These are phyloP conservation scores for Python bivittatus DNA, from an alignment of 2,113 vertebrate species.

Conservation along the genomic window DNA sequence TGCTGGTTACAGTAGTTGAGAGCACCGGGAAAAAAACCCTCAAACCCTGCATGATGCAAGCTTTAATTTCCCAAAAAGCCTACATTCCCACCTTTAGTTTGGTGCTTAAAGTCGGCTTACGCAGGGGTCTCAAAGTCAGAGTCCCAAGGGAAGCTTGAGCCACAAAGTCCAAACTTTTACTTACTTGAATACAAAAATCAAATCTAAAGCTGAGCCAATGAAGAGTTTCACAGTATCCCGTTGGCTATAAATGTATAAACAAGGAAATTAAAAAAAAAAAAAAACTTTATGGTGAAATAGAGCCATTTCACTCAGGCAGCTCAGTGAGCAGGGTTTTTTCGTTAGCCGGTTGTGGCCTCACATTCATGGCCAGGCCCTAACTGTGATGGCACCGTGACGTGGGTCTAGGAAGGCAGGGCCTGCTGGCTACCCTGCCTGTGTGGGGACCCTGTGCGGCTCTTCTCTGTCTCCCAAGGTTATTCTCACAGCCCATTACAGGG, in stretches of 20 bases:
- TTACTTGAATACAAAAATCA: background rate
- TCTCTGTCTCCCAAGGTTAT: too few species aligned
- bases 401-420: too few species aligned
- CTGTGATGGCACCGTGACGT: background rate
- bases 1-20: background rate
- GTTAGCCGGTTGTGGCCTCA: background rate
- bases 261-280: background rate
- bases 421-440: too few species aligned
- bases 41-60: background rate
- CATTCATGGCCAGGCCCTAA: background rate
- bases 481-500: too few species aligned
- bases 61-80: background rate
- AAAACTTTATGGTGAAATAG: background rate
- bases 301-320: background rate
- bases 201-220: background rate
- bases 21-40: background rate
- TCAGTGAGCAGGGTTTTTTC: background rate
- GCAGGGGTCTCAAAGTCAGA: background rate
- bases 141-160: background rate
- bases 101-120: background rate
- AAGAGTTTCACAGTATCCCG: background rate
- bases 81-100: background rate
- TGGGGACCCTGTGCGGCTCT: too few species aligned
- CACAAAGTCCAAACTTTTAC: background rate
- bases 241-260: background rate